Percentiles rank a stretch among this genome's conserved stretches.
Conservation (phyloP, 2,888 invertebrate genomes). For the Siphlonurus alternatus region DNA sequence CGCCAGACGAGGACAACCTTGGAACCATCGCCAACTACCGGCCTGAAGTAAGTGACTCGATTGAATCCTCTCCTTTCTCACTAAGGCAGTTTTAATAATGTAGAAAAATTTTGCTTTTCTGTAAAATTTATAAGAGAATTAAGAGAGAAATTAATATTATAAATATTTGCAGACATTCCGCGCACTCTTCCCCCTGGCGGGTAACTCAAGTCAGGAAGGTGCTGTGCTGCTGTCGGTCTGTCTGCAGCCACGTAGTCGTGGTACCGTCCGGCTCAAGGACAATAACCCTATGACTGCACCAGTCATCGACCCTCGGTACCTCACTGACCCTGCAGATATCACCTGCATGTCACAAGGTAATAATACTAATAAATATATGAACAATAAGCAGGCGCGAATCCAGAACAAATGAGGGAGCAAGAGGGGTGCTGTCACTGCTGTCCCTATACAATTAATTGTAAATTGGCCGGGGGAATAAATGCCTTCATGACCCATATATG, state of each 20-base stretch:
- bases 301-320: conserved; percentile 56
- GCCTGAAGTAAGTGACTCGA: conserved; percentile 30
- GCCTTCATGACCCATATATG: background rate
- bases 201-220: conserved; percentile 44
- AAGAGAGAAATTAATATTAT: conserved; percentile 1
- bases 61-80: background rate
- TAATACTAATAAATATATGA: too few species aligned
- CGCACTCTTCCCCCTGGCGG: conserved; percentile 45
- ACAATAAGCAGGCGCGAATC: background rate
- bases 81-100: too few species aligned
- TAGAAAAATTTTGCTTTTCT: background rate
- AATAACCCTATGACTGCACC: conserved; percentile 41
- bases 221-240: conserved; percentile 49
- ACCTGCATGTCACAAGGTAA: conserved; percentile 41
- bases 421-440: too few species aligned
- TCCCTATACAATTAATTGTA: background rate
- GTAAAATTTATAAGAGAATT: background rate
- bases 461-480: background rate
- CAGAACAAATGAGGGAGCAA: too few species aligned
- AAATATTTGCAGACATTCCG: conserved; percentile 36
- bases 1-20: conserved; percentile 45
- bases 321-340: conserved; percentile 42
- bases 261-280: conserved; percentile 40
- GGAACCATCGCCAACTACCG: conserved; percentile 48
- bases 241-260: conserved; percentile 52